These are phyloP conservation scores for Dicranocentrus wangi DNA, from an alignment of 2,888 invertebrate species.

Conservation along the genomic window DNA sequence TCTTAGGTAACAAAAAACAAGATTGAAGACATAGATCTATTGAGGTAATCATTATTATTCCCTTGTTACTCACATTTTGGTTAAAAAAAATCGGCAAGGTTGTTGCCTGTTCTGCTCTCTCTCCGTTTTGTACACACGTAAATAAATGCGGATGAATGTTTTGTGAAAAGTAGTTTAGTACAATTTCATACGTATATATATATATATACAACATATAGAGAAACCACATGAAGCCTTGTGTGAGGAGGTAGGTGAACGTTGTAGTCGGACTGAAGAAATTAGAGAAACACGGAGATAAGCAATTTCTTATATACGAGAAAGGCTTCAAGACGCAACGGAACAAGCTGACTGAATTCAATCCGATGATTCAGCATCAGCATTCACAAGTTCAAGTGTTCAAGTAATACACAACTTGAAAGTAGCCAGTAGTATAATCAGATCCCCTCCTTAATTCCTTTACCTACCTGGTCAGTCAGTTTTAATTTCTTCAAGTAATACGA, in stretches of 20 bases:
- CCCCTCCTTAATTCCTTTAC: constrained; percentile 22
- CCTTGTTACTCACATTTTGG: constrained; percentile 16
- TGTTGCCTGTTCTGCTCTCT: constrained; percentile 35
- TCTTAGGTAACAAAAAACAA: constrained; percentile 25
- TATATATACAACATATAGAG: too few relatives aligned
- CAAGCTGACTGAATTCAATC: constrained; percentile 2
- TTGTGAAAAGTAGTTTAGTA: background rate
- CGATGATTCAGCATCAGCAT: constrained; percentile 14
- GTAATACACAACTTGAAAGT: background rate
- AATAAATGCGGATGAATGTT: background rate
- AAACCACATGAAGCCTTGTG: too few relatives aligned
- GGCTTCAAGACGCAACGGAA: background rate
- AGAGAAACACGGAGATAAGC: constrained; percentile 13
- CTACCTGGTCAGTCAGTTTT: constrained; percentile 20
- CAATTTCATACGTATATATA: constrained; percentile 6
- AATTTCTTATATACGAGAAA: background rate
- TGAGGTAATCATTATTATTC: constrained; percentile 31
- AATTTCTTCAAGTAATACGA: constrained; percentile 5
- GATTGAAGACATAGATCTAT: constrained; percentile 35
- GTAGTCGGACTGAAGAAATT: background rate
- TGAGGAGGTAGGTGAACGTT: too few relatives aligned
- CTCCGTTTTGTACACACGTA: constrained; percentile 15
- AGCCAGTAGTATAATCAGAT: constrained; percentile 1
- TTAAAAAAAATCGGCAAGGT: constrained; percentile 22
- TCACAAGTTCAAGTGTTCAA: background rate